A percentile compares a stretch with the other conserved stretches of the same genome.
Conservation (phyloP, 2,113 vertebrate species). For the Glaucidium brasilianum region DNA sequence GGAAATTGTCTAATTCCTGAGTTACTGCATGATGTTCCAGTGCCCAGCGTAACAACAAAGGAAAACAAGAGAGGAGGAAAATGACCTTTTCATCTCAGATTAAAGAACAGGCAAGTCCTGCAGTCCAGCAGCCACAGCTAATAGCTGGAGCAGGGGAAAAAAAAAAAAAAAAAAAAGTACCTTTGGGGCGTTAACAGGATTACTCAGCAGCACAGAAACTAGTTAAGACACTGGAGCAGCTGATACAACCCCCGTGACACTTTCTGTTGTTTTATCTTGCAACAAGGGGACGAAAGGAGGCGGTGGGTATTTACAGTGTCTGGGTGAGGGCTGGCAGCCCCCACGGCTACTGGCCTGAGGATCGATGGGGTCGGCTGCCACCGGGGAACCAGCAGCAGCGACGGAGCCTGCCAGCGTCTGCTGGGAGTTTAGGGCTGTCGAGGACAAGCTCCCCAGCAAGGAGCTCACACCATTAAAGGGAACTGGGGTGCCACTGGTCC, state of each 20-base stretch:
- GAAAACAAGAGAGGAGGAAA: background rate
- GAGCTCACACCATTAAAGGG: background rate
- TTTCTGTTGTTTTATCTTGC: background rate
- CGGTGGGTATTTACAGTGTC: no score
- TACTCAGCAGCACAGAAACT: background rate
- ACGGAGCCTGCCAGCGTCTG: background rate
- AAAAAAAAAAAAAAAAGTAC: background rate
- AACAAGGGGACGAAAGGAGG: background rate
- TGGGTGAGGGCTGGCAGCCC: no score
- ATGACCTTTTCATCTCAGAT: background rate
- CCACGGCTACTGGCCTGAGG: fast-evolving
- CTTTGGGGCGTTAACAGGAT: background rate
- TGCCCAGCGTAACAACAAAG: background rate
- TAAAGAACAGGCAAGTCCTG: background rate
- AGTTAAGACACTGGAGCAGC: background rate
- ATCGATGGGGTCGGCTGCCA: background rate
- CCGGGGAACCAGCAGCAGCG: background rate
- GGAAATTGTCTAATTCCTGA: background rate
- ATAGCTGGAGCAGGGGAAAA: background rate
- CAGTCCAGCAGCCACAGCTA: background rate
- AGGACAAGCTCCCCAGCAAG: background rate
- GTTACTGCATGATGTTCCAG: background rate
- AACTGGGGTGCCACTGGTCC: background rate
- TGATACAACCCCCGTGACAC: background rate
- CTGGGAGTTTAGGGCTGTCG: background rate